Evolutionary conservation across 1,140 invertebrate species (phyloP).

Genomic region (Mycetomoellerius zeteki): DNA sequence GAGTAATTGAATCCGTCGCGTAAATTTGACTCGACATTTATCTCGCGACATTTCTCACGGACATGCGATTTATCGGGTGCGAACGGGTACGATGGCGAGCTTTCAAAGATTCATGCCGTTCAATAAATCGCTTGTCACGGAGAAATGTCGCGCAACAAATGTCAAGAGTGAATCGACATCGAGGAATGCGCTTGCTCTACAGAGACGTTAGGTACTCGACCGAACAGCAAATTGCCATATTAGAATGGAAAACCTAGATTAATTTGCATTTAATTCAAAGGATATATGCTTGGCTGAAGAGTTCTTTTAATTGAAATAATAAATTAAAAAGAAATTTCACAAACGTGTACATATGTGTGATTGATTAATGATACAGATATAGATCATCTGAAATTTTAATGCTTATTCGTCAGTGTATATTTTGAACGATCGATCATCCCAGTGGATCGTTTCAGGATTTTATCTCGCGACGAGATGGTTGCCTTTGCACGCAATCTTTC

Average conservation of each 20-base stretch:
- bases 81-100: conserved; percentile 38
- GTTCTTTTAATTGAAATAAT: background rate
- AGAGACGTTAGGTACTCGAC: background rate
- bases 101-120: conserved; percentile 54
- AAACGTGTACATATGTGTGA: background rate
- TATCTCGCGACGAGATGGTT: background rate
- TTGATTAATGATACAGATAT: background rate
- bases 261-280: background rate
- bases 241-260: background rate
- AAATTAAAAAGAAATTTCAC: background rate
- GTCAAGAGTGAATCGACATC: conserved; percentile 59
- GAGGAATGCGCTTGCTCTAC: conserved; percentile 4
- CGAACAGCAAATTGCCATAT: conserved; percentile 1
- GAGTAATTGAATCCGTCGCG: conserved; percentile 62
- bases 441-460: background rate
- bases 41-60: conserved; percentile 57
- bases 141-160: conserved; percentile 53
- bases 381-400: background rate
- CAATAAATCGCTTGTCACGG: conserved; percentile 52
- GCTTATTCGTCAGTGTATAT: background rate
- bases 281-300: background rate
- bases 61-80: conserved; percentile 55
- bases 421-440: background rate
- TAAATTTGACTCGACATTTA: conserved; percentile 57
- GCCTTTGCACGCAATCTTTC: background rate